Evolutionary conservation across 2,113 vertebrate genomes (phyloP), one percentile per base, ranked within the genome.

Genomic region (Sebastes fasciatus): DNA sequence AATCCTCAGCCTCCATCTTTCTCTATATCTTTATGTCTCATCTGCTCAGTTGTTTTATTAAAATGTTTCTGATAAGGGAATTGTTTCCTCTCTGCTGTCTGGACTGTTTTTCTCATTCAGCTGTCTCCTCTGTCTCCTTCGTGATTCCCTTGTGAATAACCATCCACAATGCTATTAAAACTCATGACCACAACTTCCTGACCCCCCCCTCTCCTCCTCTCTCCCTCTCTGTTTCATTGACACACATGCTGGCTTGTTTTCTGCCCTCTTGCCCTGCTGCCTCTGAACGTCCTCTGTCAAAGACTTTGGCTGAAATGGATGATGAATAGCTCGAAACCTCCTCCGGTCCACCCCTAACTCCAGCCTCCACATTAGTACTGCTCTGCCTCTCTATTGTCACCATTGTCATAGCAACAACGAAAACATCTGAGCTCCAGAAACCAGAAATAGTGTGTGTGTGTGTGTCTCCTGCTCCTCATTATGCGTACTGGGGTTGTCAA

Each of bases 351-450:
- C 54, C 66, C 34, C 72, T 49, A 60, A 62, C 71, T 85, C 64
- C 61, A 68, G 68, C 60, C 66, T 74, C 73, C 75, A 75, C 78
- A 74, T 81, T 74, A 77, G 70, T 74, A 57, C 70, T 67, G 72
- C 85, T 78, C 80, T 78, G 80, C 78, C 77, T 85, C 79, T 76
- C 88, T 89, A 90, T 93, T 94, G 84, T 94, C 78, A 74, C 42
- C 66, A 89, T 90, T 84, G 92, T 85, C 91, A 93, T 93, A 89
- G 91, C 91, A 93, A 94, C 94, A 79, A 51, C n/a, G 57, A 91
- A 93, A 94, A 92, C 88, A 91, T 92, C 89, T 85, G 67, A 86
- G 79, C 74, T 84, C 75, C 66, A 81, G 58, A 42, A 85, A 77
- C 63, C 86, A 87, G 84, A 92, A 90, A 88, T 88, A 90, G 83